phyloP scores from a whole-genome alignment of 2,888 invertebrate species.

The Zele albiditarsus region DNA sequence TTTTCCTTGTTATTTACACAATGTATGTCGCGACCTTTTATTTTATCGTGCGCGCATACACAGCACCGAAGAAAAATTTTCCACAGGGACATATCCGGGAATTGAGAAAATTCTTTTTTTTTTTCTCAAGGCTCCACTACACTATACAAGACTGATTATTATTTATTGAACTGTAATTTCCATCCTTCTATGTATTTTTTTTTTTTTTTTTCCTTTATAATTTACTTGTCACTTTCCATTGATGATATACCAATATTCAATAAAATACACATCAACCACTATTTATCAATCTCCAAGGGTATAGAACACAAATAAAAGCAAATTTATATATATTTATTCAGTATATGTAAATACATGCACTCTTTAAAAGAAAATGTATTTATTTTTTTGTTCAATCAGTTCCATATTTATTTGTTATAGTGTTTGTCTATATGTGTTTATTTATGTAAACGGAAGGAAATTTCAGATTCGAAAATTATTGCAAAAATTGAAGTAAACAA shows the following conservation, averaged over 20 bases:
- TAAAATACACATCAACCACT: neutral
- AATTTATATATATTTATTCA: too few species aligned
- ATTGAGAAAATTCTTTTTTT: neutral
- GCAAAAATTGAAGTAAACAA: too few species aligned
- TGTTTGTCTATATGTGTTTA: too few species aligned
- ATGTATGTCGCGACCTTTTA: constrained; percentile 1
- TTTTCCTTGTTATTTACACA: neutral
- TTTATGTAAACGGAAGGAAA: too few species aligned
- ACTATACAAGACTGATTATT: neutral
- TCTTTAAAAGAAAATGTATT: neutral
- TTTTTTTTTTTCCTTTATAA: neutral
- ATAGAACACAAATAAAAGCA: neutral
- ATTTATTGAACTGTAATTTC: neutral
- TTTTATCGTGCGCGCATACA: neutral
- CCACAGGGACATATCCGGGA: constrained; percentile 12
- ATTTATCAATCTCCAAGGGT: neutral
- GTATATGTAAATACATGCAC: too few species aligned
- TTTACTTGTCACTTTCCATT: neutral
- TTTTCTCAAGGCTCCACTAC: neutral
- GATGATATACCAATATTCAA: neutral
- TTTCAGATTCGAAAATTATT: too few species aligned
- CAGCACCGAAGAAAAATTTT: constrained; percentile 1
- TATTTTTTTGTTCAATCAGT: neutral
- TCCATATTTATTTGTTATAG: neutral
- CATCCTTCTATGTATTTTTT: neutral